Evolutionary conservation across 2,888 invertebrate genomes (phyloP).

Genomic region (Lacanobia oleracea): DNA sequence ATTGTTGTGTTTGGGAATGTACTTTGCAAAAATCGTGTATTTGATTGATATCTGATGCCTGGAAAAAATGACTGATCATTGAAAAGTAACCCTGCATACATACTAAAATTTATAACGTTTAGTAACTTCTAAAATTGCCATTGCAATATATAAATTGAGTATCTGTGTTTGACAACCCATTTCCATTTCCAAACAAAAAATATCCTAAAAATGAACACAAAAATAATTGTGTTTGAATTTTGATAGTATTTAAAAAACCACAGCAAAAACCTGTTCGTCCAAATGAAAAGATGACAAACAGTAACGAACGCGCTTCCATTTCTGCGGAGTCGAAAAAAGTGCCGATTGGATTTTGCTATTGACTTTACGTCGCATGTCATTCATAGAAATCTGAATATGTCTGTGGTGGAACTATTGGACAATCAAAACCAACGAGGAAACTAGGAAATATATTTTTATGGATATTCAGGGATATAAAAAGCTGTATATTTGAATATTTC

Average conservation of each 20-base stretch:
- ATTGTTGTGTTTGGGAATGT: too few relatives aligned
- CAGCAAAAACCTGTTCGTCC: conserved; percentile 5
- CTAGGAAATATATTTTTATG: conserved; percentile 28
- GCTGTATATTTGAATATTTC: conserved; percentile 34
- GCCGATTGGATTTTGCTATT: conserved; percentile 62
- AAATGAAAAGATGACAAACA: conserved; percentile 54
- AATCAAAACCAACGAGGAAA: conserved; percentile 17
- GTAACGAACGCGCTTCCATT: conserved; percentile 53
- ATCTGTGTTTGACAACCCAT: not conserved
- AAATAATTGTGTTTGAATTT: conserved; percentile 8
- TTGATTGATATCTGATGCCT: too few relatives aligned
- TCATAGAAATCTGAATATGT: conserved; percentile 41
- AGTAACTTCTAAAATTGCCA: too few relatives aligned
- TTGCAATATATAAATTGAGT: not conserved
- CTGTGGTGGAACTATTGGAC: conserved; percentile 21
- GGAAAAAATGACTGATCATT: too few relatives aligned
- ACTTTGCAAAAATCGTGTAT: too few relatives aligned
- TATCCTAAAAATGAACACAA: not conserved
- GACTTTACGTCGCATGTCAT: conserved; percentile 58
- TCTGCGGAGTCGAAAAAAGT: conserved; percentile 54
- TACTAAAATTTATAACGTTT: too few relatives aligned
- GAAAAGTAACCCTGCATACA: too few relatives aligned
- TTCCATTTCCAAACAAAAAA: not conserved
- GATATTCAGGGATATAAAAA: conserved; percentile 1
- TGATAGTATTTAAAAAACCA: conserved; percentile 18